Conservation (phyloP, 2,797 vertebrate species). For the Liasis olivaceus region DNA sequence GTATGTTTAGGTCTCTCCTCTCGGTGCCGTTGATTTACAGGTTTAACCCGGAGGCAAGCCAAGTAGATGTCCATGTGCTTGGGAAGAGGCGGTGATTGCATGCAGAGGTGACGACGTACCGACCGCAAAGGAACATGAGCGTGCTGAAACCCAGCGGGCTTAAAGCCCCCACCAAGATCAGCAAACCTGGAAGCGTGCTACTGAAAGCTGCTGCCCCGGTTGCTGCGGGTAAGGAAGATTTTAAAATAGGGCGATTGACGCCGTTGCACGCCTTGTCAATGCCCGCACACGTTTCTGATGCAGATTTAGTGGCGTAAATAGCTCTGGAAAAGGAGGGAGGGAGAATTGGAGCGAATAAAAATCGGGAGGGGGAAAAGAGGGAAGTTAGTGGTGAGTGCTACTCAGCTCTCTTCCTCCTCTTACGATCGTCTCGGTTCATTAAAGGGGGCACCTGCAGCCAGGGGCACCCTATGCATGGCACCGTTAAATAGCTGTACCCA, state of each 20-base stretch:
- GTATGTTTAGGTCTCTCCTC: background rate
- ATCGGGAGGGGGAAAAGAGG: background rate
- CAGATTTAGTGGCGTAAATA: background rate
- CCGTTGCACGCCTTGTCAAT: rapidly evolving
- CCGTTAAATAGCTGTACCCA: background rate
- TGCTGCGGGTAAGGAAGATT: slow-evolving; percentile 68
- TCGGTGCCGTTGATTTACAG: background rate
- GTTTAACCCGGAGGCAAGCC: slow-evolving; percentile 55
- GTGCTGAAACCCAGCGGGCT: slow-evolving; percentile 89
- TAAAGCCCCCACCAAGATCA: slow-evolving; percentile 91
- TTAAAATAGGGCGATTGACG: background rate
- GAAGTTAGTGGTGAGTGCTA: background rate
- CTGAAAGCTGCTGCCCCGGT: slow-evolving; percentile 78
- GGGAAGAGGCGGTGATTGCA: slow-evolving; percentile 74
- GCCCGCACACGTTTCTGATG: background rate
- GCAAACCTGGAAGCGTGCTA: slow-evolving; percentile 78
- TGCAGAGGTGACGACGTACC: slow-evolving; percentile 63
- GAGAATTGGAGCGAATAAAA: background rate
- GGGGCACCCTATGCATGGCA: background rate
- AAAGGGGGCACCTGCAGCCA: background rate
- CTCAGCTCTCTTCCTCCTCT: background rate
- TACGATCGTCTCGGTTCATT: background rate
- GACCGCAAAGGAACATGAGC: slow-evolving; percentile 78
- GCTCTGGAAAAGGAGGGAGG: background rate
- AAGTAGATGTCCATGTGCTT: slow-evolving; percentile 70